A percentile compares a stretch with the other conserved stretches of the same genome.
These are phyloP conservation scores for Acanthochromis polyacanthus DNA, from an alignment of 2,113 vertebrate genomes.

Conservation along the genomic window DNA sequence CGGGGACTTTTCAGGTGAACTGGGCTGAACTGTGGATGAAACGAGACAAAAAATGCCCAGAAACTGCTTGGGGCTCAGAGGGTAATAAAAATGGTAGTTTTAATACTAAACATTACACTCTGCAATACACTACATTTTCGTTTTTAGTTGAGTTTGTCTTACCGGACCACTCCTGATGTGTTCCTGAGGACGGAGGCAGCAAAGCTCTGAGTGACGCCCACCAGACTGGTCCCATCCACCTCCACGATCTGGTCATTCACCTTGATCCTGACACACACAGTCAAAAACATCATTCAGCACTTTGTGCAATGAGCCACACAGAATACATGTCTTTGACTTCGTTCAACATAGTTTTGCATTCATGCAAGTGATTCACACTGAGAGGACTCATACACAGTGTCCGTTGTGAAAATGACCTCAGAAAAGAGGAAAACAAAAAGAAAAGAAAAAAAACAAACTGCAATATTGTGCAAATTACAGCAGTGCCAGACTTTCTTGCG, in stretches of 20 bases:
- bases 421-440: background rate
- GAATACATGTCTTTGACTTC: background rate
- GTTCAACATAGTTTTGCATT: rapidly evolving
- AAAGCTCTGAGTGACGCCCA: conserved; percentile 98
- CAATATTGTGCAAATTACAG: conserved; percentile 24
- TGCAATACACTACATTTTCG: background rate
- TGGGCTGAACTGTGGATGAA: too few relatives aligned
- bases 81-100: too few relatives aligned
- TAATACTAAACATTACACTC: background rate
- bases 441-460: too few relatives aligned
- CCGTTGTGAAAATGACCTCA: too few relatives aligned
- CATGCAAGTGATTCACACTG: background rate
- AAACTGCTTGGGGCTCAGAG: too few relatives aligned
- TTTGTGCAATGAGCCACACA: background rate
- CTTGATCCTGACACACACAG: conserved; percentile 88
- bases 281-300: conserved; percentile 7
- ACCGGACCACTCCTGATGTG: conserved; percentile 97
- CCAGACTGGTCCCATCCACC: conserved; percentile 97
- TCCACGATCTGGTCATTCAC: conserved; percentile 99
- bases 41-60: too few relatives aligned
- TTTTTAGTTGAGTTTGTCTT: conserved; percentile 57
- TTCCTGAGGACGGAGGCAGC: conserved; percentile 98
- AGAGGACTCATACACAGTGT: background rate
- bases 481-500: conserved; percentile 13
- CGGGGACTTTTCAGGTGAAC: too few relatives aligned